Evolutionary conservation across 2,797 vertebrate genomes (phyloP), one percentile per base, ranked within the genome.

Genomic region (Limnodromus scolopaceus): DNA sequence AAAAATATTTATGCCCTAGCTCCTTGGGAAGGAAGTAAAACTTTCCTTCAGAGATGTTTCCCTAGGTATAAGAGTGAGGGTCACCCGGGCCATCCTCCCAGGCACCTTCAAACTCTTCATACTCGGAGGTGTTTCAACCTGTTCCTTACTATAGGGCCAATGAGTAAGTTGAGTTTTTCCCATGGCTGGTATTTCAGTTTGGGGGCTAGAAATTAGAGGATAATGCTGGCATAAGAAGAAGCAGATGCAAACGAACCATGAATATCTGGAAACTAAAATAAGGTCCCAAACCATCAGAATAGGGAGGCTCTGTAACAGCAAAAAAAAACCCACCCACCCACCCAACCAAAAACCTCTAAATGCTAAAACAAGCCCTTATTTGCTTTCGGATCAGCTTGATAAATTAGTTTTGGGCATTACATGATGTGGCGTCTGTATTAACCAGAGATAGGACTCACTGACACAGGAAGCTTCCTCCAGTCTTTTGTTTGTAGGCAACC

Each of bases 1-100:
- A 88, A 94, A 92, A 94, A 90, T 89, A 48, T 93, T 94, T 95
- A 71, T 54, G 24, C 18, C 34, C 16, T 63, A 48, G 38, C 54
- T 94, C 51, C 57, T 83, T 63, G 30, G 54, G 63, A 90, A 84
- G 22, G 70, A 83, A 94, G 60, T n/a, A 74, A 41, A 30, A 41
- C 65, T 91, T 83, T 61, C 41, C 43, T 81, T 45, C 34, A 65
- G 81, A 89, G 60, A 53, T 39, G 17, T 39, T 71, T 86, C 54
- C 16, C 18, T 38, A 51, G 14, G 5, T 55, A 1, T 14, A 61
- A 89, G 54, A 46, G 41, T 6, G 39, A 95, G 53, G 54, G 22
- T 66, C 58, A 55, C 43, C 49, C 18, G 17, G 25, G 13, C 60
- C 64, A 46, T 23, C 38, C 30, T 84, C 46, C 39, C 28, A 70